phyloP scores from a whole-genome alignment of 2,113 vertebrate genomes.

The Trogon melanurus region DNA sequence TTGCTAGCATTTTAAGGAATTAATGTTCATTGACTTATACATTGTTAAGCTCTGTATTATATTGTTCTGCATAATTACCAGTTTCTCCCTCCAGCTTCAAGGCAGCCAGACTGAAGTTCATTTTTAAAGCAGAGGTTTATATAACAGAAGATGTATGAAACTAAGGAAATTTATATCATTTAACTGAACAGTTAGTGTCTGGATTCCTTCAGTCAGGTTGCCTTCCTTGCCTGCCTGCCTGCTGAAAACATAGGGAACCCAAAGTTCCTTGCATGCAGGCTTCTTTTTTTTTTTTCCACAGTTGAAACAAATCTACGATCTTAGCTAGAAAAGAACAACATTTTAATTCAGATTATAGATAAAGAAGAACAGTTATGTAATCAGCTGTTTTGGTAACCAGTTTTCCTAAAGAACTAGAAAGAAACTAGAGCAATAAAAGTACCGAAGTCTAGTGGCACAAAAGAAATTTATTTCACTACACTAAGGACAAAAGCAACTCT shows the following conservation, averaged over 20 bases:
- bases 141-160: background rate
- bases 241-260: background rate
- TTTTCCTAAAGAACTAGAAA: background rate
- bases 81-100: background rate
- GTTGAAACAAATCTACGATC: background rate
- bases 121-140: background rate
- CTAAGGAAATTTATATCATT: background rate
- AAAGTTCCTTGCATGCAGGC: background rate
- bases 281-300: background rate
- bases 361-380: background rate
- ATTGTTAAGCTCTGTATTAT: background rate
- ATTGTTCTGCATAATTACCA: background rate
- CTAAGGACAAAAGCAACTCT: background rate
- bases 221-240: background rate
- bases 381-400: background rate
- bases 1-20: background rate
- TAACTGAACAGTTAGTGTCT: background rate
- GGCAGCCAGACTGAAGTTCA: background rate
- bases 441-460: background rate
- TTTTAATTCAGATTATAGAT: background rate
- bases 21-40: background rate
- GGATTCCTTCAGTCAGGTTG: background rate
- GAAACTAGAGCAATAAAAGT: background rate
- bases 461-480: background rate
- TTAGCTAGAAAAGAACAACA: background rate